phyloP scores from a whole-genome alignment of 2,888 invertebrate species.

The Cephus spinipes region DNA sequence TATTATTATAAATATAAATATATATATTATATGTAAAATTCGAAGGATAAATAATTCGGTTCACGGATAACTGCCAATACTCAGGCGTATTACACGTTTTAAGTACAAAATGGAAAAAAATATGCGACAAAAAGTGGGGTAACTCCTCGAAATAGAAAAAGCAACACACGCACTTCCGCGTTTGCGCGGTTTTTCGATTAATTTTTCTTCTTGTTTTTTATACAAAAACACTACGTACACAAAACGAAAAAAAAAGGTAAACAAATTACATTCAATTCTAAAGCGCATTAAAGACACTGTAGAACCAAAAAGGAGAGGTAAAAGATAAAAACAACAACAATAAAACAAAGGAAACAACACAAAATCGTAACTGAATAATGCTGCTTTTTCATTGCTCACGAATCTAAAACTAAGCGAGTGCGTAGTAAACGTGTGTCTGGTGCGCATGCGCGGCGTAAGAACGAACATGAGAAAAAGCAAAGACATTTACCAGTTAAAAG shows the following conservation, averaged over 20 bases:
- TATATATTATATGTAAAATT: constrained; percentile 14
- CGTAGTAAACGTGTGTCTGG: background rate
- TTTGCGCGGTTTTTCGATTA: constrained; percentile 31
- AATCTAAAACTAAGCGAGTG: background rate
- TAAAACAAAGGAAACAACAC: constrained; percentile 15
- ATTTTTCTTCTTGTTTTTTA: constrained; percentile 17
- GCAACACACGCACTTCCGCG: constrained; percentile 18
- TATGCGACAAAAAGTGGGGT: background rate
- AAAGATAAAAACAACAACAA: constrained; percentile 18
- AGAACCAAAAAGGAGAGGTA: constrained; percentile 28
- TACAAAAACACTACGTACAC: background rate
- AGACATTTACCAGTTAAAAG: constrained; percentile 17
- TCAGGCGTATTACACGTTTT: constrained; percentile 57
- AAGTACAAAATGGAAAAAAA: constrained; percentile 54
- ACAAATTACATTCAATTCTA: constrained; percentile 20
- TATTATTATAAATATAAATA: constrained; percentile 11
- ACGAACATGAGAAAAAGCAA: constrained; percentile 27
- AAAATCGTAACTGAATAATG: constrained; percentile 10
- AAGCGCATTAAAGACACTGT: constrained; percentile 19
- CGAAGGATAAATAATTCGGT: constrained; percentile 23
- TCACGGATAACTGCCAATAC: constrained; percentile 52
- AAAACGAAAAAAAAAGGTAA: constrained; percentile 4
- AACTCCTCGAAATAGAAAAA: background rate
- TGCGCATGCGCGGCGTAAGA: constrained; percentile 28
- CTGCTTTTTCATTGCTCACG: background rate